A percentile compares a stretch with the other conserved stretches of the same genome.
These are phyloP conservation scores for Hyles lineata DNA, from an alignment of 2,888 invertebrate genomes.

Conservation along the genomic window DNA sequence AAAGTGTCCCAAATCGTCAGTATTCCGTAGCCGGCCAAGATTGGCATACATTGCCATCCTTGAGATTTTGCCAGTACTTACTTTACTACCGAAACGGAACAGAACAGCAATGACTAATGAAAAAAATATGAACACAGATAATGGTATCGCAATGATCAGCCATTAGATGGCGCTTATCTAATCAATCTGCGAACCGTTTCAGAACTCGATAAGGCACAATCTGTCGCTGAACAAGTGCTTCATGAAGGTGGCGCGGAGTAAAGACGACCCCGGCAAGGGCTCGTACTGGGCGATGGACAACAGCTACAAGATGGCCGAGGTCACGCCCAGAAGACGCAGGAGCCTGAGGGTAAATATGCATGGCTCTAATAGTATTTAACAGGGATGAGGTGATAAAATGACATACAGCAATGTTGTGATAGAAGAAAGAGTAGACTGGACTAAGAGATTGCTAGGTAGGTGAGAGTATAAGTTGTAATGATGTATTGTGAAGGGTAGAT, in stretches of 20 bases:
- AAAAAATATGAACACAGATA: background rate
- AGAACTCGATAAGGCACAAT: constrained; percentile 90
- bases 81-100: background rate
- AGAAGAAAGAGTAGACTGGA: too few species aligned
- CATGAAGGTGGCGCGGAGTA: constrained; percentile 88
- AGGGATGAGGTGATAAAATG: too few species aligned
- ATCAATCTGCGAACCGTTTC: constrained; percentile 54
- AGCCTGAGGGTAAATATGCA: constrained; percentile 70
- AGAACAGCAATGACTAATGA: background rate
- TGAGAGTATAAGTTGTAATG: too few species aligned
- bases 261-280: constrained; percentile 90
- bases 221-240: constrained; percentile 90
- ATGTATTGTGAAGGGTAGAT: too few species aligned
- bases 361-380: too few species aligned
- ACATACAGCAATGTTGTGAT: too few species aligned
- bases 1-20: too few species aligned
- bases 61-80: too few species aligned
- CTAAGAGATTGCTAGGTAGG: too few species aligned
- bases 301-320: constrained; percentile 83
- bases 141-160: background rate
- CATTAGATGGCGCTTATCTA: background rate
- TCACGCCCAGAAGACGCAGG: constrained; percentile 78
- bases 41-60: too few species aligned
- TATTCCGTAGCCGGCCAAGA: too few species aligned
- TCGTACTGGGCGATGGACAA: constrained; percentile 87